These are phyloP conservation scores for Brachylomia viminalis DNA, from an alignment of 2,888 invertebrate species.

Conservation along the genomic window DNA sequence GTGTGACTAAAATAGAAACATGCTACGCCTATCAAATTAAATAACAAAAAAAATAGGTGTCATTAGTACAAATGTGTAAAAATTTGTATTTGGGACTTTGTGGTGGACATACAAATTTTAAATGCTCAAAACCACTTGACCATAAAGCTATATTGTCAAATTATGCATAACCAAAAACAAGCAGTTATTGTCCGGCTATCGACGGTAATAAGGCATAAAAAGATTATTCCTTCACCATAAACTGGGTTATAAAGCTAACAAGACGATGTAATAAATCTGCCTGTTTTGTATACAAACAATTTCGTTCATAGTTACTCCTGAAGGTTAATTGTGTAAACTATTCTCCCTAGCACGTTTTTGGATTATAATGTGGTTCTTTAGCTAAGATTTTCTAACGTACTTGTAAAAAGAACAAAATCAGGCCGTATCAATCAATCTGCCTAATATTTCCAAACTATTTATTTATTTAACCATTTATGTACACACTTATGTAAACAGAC, in stretches of 20 bases:
- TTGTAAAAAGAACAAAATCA: neutral
- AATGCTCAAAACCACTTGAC: neutral
- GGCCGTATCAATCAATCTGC: neutral
- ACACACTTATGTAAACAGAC: too few relatives aligned
- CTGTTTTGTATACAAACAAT: slow-evolving; percentile 41
- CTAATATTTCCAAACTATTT: too few relatives aligned
- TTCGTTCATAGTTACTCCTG: slow-evolving; percentile 11
- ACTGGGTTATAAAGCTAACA: slow-evolving; percentile 44
- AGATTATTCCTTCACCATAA: slow-evolving; percentile 27
- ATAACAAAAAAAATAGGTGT: neutral
- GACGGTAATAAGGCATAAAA: slow-evolving; percentile 34
- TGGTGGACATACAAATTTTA: neutral
- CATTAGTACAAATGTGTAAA: neutral
- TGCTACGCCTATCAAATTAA: neutral
- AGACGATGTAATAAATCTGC: slow-evolving; percentile 35
- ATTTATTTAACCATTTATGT: too few relatives aligned
- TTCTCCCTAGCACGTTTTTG: neutral
- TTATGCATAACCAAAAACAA: neutral
- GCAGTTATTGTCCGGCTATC: slow-evolving; percentile 5
- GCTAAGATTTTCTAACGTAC: too few relatives aligned
- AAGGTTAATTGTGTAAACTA: slow-evolving; percentile 14
- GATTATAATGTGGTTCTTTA: neutral
- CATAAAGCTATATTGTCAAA: neutral
- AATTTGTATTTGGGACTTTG: neutral
- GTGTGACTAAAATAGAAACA: neutral